These are phyloP conservation scores for Sweltsa coloradensis DNA, from an alignment of 1,140 invertebrate species.

Conservation along the genomic window DNA sequence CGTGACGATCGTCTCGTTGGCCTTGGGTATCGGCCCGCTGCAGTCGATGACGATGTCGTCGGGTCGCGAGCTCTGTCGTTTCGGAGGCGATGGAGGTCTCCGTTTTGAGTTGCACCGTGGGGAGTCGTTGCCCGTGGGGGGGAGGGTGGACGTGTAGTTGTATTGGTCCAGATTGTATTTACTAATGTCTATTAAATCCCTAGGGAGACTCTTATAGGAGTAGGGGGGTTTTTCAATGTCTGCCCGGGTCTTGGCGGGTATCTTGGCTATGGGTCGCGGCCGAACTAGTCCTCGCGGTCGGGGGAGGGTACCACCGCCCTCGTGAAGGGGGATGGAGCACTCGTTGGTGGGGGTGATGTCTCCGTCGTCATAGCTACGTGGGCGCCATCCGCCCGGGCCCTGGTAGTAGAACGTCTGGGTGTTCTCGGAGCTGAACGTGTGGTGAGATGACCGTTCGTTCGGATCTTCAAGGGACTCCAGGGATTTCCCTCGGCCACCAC, in stretches of 20 bases:
- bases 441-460: constrained; percentile 40
- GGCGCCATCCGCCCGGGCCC: constrained; percentile 45
- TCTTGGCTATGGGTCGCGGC: constrained; percentile 75
- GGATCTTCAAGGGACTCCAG: constrained; percentile 63
- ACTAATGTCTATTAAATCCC: constrained; percentile 30
- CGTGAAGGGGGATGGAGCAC: constrained; percentile 37
- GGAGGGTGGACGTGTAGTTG: background rate
- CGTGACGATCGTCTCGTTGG: constrained; percentile 25
- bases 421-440: constrained; percentile 23
- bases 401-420: constrained; percentile 36
- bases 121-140: constrained; percentile 37
- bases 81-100: constrained; percentile 75
- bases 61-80: constrained; percentile 47
- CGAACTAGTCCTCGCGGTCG: constrained; percentile 68
- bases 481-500: constrained; percentile 56
- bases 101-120: constrained; percentile 47
- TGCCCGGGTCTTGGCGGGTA: constrained; percentile 44
- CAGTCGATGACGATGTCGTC: constrained; percentile 35
- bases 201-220: constrained; percentile 33
- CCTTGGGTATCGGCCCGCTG: constrained; percentile 33
- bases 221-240: constrained; percentile 16
- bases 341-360: constrained; percentile 82
- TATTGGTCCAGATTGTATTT: constrained; percentile 22
- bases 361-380: constrained; percentile 74
- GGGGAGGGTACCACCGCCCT: constrained; percentile 69